Percentiles rank a stretch among this genome's conserved stretches.
phyloP scores from a whole-genome alignment of 2,113 vertebrate species.

The Corynorhinus townsendii region DNA sequence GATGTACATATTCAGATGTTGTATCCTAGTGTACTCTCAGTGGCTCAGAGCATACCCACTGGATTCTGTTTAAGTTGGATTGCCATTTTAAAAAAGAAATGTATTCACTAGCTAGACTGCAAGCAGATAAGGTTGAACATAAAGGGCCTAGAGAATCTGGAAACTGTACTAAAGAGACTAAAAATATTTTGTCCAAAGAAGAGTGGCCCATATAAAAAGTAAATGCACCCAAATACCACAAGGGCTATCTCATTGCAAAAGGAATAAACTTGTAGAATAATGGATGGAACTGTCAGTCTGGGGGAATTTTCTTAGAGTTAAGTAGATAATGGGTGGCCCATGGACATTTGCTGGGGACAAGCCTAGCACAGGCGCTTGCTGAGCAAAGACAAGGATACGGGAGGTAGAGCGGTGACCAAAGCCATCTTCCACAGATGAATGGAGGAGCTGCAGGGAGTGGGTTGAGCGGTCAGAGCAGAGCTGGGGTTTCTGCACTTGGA shows the following conservation, averaged over 20 bases:
- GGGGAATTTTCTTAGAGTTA: neutral
- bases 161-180: neutral
- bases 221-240: neutral
- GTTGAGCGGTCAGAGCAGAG: neutral
- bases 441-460: neutral
- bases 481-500: neutral
- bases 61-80: neutral
- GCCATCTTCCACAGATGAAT: neutral
- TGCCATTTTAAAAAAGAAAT: neutral
- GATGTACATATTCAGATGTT: neutral
- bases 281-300: neutral
- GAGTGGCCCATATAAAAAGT: neutral
- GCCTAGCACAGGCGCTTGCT: neutral
- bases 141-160: neutral
- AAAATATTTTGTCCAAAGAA: constrained; percentile 5
- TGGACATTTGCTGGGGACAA: neutral
- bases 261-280: neutral
- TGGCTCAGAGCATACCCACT: neutral
- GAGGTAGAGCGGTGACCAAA: neutral
- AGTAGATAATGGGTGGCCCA: neutral
- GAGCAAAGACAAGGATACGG: neutral
- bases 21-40: neutral
- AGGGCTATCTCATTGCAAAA: neutral
- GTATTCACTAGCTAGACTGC: neutral
- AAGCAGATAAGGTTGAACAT: neutral